phyloP scores from a whole-genome alignment of 2,888 invertebrate species.

The Orchestes rusci region DNA sequence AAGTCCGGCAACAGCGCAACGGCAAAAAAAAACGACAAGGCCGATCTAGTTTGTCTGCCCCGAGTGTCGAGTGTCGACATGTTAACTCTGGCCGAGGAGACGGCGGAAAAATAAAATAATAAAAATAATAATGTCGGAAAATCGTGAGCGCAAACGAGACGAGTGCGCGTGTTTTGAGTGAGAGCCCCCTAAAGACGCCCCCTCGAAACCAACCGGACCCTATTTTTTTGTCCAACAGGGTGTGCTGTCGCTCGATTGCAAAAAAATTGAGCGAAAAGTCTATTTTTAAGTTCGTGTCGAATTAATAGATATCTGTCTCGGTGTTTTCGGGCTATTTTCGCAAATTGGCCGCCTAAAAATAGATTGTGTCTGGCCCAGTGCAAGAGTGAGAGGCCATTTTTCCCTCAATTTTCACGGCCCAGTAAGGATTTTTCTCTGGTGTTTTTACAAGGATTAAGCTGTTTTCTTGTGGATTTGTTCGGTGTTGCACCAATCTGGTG shows the following conservation, averaged over 20 bases:
- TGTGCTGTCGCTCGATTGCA: too few relatives aligned
- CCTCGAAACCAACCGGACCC: too few relatives aligned
- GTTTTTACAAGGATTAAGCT: too few relatives aligned
- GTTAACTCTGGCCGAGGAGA: too few relatives aligned
- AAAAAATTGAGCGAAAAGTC: slow-evolving; percentile 41
- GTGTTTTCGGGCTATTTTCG: slow-evolving; percentile 42
- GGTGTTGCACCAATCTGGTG: too few relatives aligned
- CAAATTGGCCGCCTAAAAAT: slow-evolving; percentile 42
- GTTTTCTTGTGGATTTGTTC: too few relatives aligned
- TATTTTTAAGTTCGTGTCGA: slow-evolving; percentile 44
- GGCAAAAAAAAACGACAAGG: slow-evolving; percentile 27
- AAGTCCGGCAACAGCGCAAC: slow-evolving; percentile 24
- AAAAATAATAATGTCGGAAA: too few relatives aligned
- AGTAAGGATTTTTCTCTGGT: not conserved
- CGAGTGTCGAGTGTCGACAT: too few relatives aligned
- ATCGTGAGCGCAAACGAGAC: too few relatives aligned
- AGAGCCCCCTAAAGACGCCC: slow-evolving; percentile 19
- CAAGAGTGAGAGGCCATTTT: slow-evolving; percentile 42
- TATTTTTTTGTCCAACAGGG: too few relatives aligned
- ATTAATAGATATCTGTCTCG: slow-evolving; percentile 42
- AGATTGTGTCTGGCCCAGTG: slow-evolving; percentile 38
- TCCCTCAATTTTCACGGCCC: slow-evolving; percentile 14
- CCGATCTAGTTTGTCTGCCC: slow-evolving; percentile 33
- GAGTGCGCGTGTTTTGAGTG: too few relatives aligned
- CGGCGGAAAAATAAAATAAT: too few relatives aligned